Conservation (phyloP, 1,140 invertebrate species). For the Nebria ingens region DNA sequence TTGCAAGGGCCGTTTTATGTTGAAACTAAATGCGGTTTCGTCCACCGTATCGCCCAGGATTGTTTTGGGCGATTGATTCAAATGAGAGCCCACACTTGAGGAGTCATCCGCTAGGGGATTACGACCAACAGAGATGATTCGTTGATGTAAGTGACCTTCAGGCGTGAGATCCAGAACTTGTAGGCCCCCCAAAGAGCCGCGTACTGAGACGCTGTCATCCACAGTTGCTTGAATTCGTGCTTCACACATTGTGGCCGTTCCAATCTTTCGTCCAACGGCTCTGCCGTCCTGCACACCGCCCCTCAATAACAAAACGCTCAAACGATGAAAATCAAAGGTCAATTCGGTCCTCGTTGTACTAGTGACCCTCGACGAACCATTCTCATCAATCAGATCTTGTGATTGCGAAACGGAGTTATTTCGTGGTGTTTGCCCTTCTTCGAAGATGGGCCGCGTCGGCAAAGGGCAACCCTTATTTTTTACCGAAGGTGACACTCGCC, state of each 20-base stretch:
- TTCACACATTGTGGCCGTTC: conserved; percentile 82
- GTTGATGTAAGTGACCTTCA: conserved; percentile 70
- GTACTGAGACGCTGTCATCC: conserved; percentile 50
- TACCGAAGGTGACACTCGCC: conserved; percentile 52
- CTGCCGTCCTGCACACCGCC: conserved; percentile 61
- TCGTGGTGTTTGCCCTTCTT: conserved; percentile 6
- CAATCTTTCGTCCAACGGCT: conserved; percentile 75
- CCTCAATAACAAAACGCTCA: conserved; percentile 78
- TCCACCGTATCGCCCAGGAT: neutral
- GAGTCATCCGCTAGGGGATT: conserved; percentile 43
- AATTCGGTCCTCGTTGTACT: conserved; percentile 52
- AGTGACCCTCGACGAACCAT: neutral
- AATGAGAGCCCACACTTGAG: neutral
- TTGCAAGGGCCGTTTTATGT: neutral
- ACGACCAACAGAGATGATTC: conserved; percentile 75
- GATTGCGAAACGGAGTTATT: conserved; percentile 16
- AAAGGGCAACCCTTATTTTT: conserved; percentile 27
- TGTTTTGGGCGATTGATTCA: no score
- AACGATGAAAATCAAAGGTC: conserved; percentile 83
- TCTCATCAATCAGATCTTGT: conserved; percentile 11
- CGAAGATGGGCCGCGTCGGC: conserved; percentile 17
- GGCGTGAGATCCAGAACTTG: conserved; percentile 84
- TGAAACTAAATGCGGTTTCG: neutral
- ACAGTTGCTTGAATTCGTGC: conserved; percentile 78
- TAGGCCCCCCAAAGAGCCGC: conserved; percentile 81